phyloP scores from a whole-genome alignment of 2,797 vertebrate genomes.

The Gastrophryne carolinensis region DNA sequence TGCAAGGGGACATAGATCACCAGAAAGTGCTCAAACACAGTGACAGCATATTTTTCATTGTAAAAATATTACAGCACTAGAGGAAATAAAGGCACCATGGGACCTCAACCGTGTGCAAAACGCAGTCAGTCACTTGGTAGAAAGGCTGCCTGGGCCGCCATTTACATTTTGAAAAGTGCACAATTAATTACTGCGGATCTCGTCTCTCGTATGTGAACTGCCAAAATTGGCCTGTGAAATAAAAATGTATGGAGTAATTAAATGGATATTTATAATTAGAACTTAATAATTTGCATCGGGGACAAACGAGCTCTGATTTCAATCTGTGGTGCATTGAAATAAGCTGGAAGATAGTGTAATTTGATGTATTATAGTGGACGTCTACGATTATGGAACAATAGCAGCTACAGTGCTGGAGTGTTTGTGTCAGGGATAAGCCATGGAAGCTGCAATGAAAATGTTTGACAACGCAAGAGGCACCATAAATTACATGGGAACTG shows the following conservation, averaged over 20 bases:
- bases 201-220: conserved; percentile 65
- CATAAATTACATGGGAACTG: conserved; percentile 78
- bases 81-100: conserved; percentile 5
- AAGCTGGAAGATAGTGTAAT: conserved; percentile 71
- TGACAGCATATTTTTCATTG: not conserved
- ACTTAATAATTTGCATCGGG: conserved; percentile 81
- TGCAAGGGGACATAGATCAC: not conserved
- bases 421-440: conserved; percentile 66
- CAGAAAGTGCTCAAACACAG: not conserved
- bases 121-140: conserved; percentile 13
- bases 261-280: conserved; percentile 82
- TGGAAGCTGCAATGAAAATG: conserved; percentile 71
- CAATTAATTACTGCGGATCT: conserved; percentile 69
- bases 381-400: conserved; percentile 76
- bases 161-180: conserved; percentile 69
- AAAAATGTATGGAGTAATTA: conserved; percentile 77
- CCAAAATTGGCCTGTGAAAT: conserved; percentile 70
- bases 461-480: conserved; percentile 75
- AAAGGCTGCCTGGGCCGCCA: conserved; percentile 44
- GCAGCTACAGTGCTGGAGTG: conserved; percentile 61
- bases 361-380: conserved; percentile 72
- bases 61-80: conserved; percentile 10
- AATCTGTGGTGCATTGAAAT: conserved; percentile 74
- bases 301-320: conserved; percentile 79
- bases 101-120: conserved; percentile 26